phyloP scores from a whole-genome alignment of 2,113 vertebrate genomes.

The Coryphaenoides rupestris region DNA sequence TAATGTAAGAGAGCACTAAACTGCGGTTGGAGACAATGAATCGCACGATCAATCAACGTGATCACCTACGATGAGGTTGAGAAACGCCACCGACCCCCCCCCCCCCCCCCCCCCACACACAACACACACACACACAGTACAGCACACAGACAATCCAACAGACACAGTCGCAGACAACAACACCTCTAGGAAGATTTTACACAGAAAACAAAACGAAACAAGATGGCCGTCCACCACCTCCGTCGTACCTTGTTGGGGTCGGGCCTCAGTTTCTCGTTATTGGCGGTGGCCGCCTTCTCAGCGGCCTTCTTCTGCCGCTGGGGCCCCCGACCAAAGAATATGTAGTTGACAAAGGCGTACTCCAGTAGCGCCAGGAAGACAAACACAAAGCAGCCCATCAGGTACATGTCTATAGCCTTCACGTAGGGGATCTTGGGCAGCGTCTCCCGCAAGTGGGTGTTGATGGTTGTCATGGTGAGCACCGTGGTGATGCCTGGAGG shows the following conservation, averaged over 20 bases:
- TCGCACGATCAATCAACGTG: conserved; percentile 53
- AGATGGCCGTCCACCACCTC: background rate
- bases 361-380: conserved; percentile 98
- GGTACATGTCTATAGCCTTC: conserved; percentile 99
- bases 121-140: too few relatives aligned
- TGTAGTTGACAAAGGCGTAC: conserved; percentile 98
- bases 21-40: conserved; percentile 56
- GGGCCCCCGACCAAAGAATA: conserved; percentile 97
- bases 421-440: conserved; percentile 99
- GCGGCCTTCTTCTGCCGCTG: conserved; percentile 98
- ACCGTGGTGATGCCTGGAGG: conserved; percentile 95
- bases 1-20: conserved; percentile 55
- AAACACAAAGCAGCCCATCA: conserved; percentile 99
- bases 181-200: background rate
- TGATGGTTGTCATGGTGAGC: conserved; percentile 99
- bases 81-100: conserved; percentile 37
- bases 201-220: conserved; percentile 51
- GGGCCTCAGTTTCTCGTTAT: conserved; percentile 92
- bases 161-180: background rate
- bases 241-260: conserved; percentile 92
- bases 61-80: conserved; percentile 64
- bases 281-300: conserved; percentile 92
- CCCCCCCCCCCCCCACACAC: too few relatives aligned
- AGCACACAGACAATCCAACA: background rate
- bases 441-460: conserved; percentile 96